Conservation (phyloP, 2,113 vertebrate species). For the Oxyura jamaicensis region DNA sequence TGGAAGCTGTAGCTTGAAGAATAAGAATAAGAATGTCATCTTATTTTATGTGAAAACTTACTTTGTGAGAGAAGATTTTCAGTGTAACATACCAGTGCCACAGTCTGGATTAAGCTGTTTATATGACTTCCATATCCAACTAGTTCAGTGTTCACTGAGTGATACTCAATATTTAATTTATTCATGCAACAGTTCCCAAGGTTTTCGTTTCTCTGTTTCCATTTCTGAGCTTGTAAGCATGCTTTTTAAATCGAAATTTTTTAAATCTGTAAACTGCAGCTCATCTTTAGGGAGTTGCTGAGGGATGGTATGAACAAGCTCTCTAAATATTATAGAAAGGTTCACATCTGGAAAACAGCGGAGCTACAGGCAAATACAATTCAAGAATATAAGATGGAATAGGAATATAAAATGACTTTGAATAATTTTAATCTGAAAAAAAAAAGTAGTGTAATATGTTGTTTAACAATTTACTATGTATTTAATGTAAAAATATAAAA, state of each 20-base stretch:
- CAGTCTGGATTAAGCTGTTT: background rate
- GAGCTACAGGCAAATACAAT: background rate
- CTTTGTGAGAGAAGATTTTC: background rate
- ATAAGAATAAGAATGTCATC: background rate
- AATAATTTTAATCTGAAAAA: background rate
- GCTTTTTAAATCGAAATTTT: background rate
- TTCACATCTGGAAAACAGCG: background rate
- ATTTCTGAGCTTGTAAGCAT: background rate
- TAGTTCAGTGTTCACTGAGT: background rate
- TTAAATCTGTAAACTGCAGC: background rate
- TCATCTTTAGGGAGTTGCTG: background rate
- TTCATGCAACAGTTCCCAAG: background rate
- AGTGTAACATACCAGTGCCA: background rate
- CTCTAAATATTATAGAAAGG: background rate
- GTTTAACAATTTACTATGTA: background rate
- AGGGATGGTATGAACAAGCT: background rate
- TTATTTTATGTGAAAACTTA: background rate
- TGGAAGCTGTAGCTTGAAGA: background rate
- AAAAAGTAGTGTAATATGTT: background rate
- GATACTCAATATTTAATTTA: background rate
- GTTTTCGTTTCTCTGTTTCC: background rate
- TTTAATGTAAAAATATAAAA: background rate
- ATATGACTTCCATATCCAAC: accelerated
- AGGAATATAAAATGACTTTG: background rate
- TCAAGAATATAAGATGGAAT: background rate